Evolutionary conservation across 37 sponge, comb jelly and placozoan genomes (phyloP), one percentile per base, ranked within the genome.

Genomic region (Agelas oroides): DNA sequence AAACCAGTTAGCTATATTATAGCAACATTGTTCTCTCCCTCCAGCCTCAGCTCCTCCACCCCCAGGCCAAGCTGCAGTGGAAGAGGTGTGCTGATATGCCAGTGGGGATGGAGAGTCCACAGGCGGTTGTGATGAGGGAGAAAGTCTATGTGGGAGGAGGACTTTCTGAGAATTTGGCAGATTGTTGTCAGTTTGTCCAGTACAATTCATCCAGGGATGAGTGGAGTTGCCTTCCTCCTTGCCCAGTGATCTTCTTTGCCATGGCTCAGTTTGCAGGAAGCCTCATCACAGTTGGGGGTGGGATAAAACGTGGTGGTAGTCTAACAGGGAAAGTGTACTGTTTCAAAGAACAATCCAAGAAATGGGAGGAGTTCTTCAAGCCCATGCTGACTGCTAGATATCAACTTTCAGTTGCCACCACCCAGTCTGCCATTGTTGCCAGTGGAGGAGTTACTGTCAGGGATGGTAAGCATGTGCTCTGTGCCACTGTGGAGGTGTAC

Each of bases 201-300:
- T 85, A 85, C 39, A 54, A 68, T 23, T 27, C 59, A 18, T 35
- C 40, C 21, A 6, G 36, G 39, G 85, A 85, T 31, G 56, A 55
- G 30, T 85, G 85, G 85, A 59, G 52, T 19, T 59, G 77, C 0
- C 37, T 85, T n/a, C 20, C 59, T 65, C 28, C 53, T 19, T 76
- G 77, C 35, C 85, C 85, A 16, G 77, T 76, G 25, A 53, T 76
- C 25, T 77, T 70, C 40, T 85, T 85, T 58, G 85, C 77, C 1
- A 85, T 85, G 85, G 59, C 37, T n/a, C 36, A 57, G 55, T 85
- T 69, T 35, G 28, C 41, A 35, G 69, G 67, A 19, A 40, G 57
- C 31, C 69, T 85, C 39, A 71, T 69, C 6, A 69, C 76, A 54
- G 85, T 76, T 70, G 85, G 85, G 34, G 85, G 85, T 19, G 46